Evolutionary conservation across 2,797 vertebrate genomes (phyloP), one percentile per base, ranked within the genome.

Genomic region (Menidia menidia): DNA sequence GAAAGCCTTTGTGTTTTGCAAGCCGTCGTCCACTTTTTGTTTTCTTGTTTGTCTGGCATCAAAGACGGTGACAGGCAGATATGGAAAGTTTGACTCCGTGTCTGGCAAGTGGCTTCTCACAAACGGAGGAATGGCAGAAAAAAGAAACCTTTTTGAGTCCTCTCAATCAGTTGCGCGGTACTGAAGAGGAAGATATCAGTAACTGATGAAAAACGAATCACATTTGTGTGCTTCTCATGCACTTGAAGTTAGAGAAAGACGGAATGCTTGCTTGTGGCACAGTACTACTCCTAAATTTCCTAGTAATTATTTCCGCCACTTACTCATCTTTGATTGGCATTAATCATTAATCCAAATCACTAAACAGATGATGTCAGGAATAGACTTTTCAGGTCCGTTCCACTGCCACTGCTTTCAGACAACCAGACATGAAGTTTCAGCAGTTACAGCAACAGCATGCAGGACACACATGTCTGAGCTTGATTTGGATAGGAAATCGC

Each of bases 401-500:
- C 71, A 42, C 53, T 60, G 74, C 57, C 9, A 8, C 51, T 10
- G 58, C 67, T 73, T 68, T 41, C 70, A 42, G 48, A 78, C 77
- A 82, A 65, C 71, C 68, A 59, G 30, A n/a, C 56, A 14, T 72
- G 41, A 57, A 41, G 78, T 74, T 79, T 63, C 13, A 18, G 72
- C 67, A 56, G 75, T 73, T 73, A 73, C 75, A 82, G 68, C 71
- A 68, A 70, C 83, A 52, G 61, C 72, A 62, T 41, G 56, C 48
- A n/a, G 60, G 61, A 68, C 65, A 69, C 67, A n/a, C 75, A 64
- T 73, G 78, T 74, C 68, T 9, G 67, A 78, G 79, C 86, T 80
- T 87, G 77, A 88, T 88, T 90, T 90, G 88, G 86, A 74, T 90
- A 72, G 33, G 58, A 60, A 86, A 83, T 88, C 2, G 33, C 70